Conservation (phyloP, 2,113 vertebrate species). For the Misgurnus anguillicaudatus region DNA sequence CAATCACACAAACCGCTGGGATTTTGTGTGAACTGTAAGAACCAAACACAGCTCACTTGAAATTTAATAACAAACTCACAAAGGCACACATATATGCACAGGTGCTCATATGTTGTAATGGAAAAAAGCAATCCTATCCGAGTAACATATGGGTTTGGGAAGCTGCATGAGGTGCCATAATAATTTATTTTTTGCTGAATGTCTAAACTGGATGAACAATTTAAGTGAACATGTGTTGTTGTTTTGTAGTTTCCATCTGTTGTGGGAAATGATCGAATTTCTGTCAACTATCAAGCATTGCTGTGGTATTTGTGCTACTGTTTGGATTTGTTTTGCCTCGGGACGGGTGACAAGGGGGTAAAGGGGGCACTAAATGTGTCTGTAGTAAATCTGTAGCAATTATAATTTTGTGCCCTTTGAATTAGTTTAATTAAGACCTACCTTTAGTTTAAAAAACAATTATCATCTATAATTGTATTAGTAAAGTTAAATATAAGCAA, state of each 20-base stretch:
- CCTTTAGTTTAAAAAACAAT: too few species aligned
- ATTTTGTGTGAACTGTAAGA: not conserved
- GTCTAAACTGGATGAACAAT: not conserved
- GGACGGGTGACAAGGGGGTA: too few species aligned
- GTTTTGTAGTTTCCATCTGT: not conserved
- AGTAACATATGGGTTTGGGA: not conserved
- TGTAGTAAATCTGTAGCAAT: too few species aligned
- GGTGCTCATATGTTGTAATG: not conserved
- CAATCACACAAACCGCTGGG: slow-evolving; percentile 1
- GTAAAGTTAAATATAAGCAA: not conserved
- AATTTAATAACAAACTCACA: not conserved
- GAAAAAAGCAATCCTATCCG: not conserved
- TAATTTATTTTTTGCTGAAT: not conserved
- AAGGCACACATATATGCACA: not conserved
- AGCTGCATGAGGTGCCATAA: not conserved
- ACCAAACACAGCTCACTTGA: not conserved
- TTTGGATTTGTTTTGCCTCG: not conserved
- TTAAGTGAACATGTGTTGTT: not conserved
- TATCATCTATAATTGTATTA: too few species aligned
- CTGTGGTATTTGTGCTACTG: not conserved
- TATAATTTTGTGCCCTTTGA: too few species aligned
- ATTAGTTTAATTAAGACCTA: too few species aligned
- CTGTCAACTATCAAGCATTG: not conserved
- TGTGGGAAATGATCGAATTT: not conserved
- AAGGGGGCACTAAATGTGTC: not conserved